A percentile compares a stretch with the other conserved stretches of the same genome.
Conservation (phyloP, 2,113 vertebrate genomes). For the Theristicus caerulescens region DNA sequence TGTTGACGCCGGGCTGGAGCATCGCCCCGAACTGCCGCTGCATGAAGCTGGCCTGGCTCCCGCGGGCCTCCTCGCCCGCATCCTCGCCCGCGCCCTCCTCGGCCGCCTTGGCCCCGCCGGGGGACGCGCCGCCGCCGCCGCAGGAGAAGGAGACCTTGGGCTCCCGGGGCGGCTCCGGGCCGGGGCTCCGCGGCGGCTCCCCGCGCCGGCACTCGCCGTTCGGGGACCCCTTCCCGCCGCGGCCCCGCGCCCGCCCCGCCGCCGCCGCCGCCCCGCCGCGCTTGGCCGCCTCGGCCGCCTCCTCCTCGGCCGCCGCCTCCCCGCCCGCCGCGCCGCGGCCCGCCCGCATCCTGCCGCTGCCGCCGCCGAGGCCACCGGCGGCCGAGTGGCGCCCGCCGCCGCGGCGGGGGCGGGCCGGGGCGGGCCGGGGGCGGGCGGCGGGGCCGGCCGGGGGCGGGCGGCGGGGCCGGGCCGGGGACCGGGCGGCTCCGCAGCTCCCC, state of each 20-base stretch:
- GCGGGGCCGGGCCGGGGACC: not conserved
- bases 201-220: slow-evolving; percentile 76
- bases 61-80: slow-evolving; percentile 75
- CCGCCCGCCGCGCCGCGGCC: slow-evolving; percentile 41
- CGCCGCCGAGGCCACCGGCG: slow-evolving; percentile 53
- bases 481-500: slow-evolving; percentile 20
- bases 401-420: not conserved
- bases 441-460: slow-evolving; percentile 23
- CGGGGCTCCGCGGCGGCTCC: slow-evolving; percentile 62
- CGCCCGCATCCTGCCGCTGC: slow-evolving; percentile 40
- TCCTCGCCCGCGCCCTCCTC: slow-evolving; percentile 72
- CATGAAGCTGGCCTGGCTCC: slow-evolving; percentile 89
- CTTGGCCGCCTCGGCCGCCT: slow-evolving; percentile 53
- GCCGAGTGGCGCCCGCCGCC: slow-evolving; percentile 39
- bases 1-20: slow-evolving; percentile 97
- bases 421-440: slow-evolving; percentile 29
- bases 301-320: slow-evolving; percentile 60
- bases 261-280: slow-evolving; percentile 59
- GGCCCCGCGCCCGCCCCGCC: slow-evolving; percentile 52
- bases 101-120: slow-evolving; percentile 78
- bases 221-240: slow-evolving; percentile 74
- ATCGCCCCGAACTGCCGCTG: slow-evolving; percentile 94
- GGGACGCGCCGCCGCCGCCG: slow-evolving; percentile 58
- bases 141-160: slow-evolving; percentile 83
- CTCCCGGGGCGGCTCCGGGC: slow-evolving; percentile 74